Base-by-base conservation (phyloP, 2,888 invertebrate genomes). In the Catocala nupta region DNA sequence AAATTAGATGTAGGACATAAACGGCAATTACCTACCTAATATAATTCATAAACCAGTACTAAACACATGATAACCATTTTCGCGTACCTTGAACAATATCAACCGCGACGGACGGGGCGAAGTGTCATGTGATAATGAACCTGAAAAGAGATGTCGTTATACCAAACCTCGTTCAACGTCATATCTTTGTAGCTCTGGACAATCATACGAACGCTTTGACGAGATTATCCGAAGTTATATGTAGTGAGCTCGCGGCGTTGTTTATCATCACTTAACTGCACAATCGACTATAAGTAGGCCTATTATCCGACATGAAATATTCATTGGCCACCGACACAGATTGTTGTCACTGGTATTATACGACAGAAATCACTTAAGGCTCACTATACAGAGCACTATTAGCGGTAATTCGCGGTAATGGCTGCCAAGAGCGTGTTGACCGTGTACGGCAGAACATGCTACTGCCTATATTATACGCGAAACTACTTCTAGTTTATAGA, bases 341-440 rank as follows among this genome's bases (percentile, higher is more conserved):
- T 88, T 90, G 88, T 92, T 92, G 90, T 90, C 91, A 90, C 90
- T 87, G 83, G 82, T 77, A 88, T 90, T 88, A 90, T 87, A 84
- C 84, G 71, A 79, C 83, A 87, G 86, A 87, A 90, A 90, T 91
- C 90, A 91, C 87, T 91, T 88, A 88, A 65, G 80, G 80, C 77
- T 52, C 49, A 69, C 70, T 75, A 77, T 76, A 75, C 67, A 64
- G 72, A 73, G 66, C 74, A 80, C 83, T 86, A 90, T 90, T 90
- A 89, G 82, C 81, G 84, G 82, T 90, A 90, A 91, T 90, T 89
- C 90, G 91, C 89, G 85, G 89, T 95, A 95, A 95, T 95, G 89
- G 92, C 86, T 82, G 85, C 34, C 55, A 55, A 57, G 66, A 70
- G 62, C 74, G 61, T 67, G 77, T 73, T 76, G 54, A 63, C 57